These are phyloP conservation scores for Perizoma flavofasciatum DNA, from an alignment of 2,888 invertebrate genomes.

Conservation along the genomic window DNA sequence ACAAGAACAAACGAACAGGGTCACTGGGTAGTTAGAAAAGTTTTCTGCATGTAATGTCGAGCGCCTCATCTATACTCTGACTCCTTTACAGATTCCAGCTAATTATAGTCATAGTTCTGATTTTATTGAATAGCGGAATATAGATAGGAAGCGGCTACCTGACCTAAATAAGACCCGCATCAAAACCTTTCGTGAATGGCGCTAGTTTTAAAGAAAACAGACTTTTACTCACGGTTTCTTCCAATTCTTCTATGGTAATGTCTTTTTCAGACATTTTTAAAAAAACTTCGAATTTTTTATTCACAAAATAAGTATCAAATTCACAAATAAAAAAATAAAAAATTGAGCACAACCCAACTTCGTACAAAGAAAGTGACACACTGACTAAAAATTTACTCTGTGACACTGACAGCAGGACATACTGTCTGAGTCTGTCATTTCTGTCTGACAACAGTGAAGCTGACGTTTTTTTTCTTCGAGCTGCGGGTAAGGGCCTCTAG, in stretches of 20 bases:
- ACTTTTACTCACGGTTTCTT: constrained; percentile 66
- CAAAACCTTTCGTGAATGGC: constrained; percentile 21
- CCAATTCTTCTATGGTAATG: constrained; percentile 71
- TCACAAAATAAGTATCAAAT: constrained; percentile 27
- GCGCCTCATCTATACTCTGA: constrained; percentile 10
- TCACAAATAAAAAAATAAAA: constrained; percentile 3
- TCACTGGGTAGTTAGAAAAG: neutral
- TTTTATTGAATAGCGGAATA: constrained; percentile 41
- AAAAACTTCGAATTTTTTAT: constrained; percentile 46
- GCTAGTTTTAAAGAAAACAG: constrained; percentile 20
- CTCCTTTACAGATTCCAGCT: constrained; percentile 8
- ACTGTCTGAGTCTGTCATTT: too few relatives aligned
- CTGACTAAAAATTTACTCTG: neutral
- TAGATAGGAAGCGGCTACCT: constrained; percentile 58
- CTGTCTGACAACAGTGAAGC: too few relatives aligned
- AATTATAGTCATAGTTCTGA: constrained; percentile 10
- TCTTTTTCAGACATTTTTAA: constrained; percentile 70
- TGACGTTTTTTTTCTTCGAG: too few relatives aligned
- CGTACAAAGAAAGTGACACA: constrained; percentile 6
- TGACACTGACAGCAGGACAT: too few relatives aligned
- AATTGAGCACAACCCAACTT: constrained; percentile 5
- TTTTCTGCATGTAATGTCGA: neutral
- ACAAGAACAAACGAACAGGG: neutral
- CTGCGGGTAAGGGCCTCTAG: too few relatives aligned
- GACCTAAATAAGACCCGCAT: constrained; percentile 56